Conservation (phyloP, 2,113 vertebrate species). For the Phylloscopus trochilus region DNA sequence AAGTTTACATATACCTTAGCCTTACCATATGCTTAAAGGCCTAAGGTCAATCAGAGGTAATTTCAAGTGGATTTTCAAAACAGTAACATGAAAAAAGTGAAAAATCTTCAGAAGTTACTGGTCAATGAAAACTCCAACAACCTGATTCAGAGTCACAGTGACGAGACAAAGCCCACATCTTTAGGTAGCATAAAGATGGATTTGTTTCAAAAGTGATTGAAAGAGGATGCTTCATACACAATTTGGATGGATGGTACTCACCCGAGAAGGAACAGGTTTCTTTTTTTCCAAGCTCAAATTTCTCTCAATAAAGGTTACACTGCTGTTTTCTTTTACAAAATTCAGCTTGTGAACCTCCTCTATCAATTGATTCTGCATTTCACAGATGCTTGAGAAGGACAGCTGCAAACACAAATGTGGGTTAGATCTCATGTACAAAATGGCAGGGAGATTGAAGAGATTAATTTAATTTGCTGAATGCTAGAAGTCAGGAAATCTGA, state of each 20-base stretch:
- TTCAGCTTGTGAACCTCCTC: constrained; percentile 87
- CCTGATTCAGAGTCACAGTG: neutral
- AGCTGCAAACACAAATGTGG: constrained; percentile 67
- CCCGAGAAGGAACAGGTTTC: constrained; percentile 71
- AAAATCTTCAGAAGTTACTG: neutral
- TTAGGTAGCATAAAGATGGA: neutral
- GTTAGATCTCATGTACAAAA: neutral
- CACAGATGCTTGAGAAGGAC: constrained; percentile 81
- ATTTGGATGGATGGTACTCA: constrained; percentile 57
- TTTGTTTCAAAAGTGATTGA: neutral
- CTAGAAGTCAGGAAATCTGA: neutral
- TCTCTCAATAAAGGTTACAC: constrained; percentile 85
- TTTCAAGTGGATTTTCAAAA: neutral
- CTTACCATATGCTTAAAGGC: neutral
- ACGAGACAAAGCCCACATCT: neutral
- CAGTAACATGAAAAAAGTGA: neutral
- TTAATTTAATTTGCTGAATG: neutral
- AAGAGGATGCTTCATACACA: neutral
- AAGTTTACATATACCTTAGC: neutral
- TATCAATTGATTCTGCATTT: constrained; percentile 88
- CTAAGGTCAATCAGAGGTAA: neutral
- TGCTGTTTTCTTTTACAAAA: constrained; percentile 87
- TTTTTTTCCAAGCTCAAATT: constrained; percentile 95
- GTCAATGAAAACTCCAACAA: neutral
- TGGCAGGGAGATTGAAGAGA: neutral